Evolutionary conservation across 2,113 vertebrate genomes (phyloP), one percentile per base, ranked within the genome.

Genomic region (Oreochromis spilurus): DNA sequence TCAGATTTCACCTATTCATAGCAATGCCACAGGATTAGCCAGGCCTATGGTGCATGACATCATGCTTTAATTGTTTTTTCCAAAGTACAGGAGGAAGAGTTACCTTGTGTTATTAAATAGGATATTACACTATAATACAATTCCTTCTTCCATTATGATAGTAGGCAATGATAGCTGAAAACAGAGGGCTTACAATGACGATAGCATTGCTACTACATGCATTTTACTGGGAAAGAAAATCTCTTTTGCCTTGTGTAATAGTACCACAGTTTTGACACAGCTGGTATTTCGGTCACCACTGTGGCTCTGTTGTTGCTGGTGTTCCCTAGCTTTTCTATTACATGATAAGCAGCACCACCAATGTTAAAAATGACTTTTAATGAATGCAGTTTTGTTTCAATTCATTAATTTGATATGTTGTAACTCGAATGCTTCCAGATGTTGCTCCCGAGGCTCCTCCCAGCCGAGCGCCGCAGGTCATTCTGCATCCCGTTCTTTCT

Each of bases 401-500:
- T 55, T 38, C 6, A 3, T 65, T 57, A 19, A 48, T 78, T 79
- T 88, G 86, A 88, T 89, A 6, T 79, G 81, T 72, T 79, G 45
- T 52, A 16, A 82, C 48, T 94, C 9, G 84, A 5, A 55, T 80
- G 26, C 75, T 6, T 93, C 31, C 95, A 99, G 99, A 99, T 79
- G 97, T 99, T 91, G 96, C 98, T 72, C 98, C 97, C 0, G 98
- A 99, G 96, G 97, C 97, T 1, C 98, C 98, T 1, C 97, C 97
- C 0, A 97, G 96, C 87, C 96, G 97, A 95, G 97, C 98, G 0
- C 99, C 98, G 0, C 99, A 99, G 94, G 98, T 99, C 80, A 93
- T 99, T 91, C 97, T 99, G 86, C 99, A 99, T 91, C 98, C 98
- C 0, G 99, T 99, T 95, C 97, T 97, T 91, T 97, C 98, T 24